Evolutionary conservation across 2,888 invertebrate genomes (phyloP), one percentile per base, ranked within the genome.

Genomic region (Chaetogeoica ovagalla): DNA sequence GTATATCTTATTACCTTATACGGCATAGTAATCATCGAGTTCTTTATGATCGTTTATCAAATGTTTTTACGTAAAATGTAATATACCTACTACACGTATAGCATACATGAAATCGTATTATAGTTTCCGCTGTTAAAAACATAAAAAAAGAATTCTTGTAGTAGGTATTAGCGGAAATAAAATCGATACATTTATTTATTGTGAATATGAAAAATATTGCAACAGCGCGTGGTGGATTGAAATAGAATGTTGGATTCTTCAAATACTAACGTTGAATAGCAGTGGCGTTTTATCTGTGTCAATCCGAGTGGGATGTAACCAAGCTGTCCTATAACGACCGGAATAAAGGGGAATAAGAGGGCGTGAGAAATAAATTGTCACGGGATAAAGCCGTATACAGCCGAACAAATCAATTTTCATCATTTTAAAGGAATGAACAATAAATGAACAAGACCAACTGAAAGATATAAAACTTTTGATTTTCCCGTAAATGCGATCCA

Each of bases 281-380:
- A 3, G 65, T 21, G 65, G 37, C 39, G 39, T 66, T 75, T 57
- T 75, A 57, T 75, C 19, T 57, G 57, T 66, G 65, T 75, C 74
- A 65, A 65, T 65, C 39, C 39, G 52, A 5, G 39, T 55, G 65
- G 74, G 63, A 48, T 21, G 55, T 55, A 39, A 55, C n/a, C 63
- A 65, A 57, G 74, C 39, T 75, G 65, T 66, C 74, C 57, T 48
- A 65, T 65, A 65, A 39, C 55, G 65, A 74, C 6, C 13, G 57
- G 11, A 70, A 57, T 70, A 70, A 70, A 70, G 55, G 39, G 17
- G 15, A 63, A 52, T 73, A 63, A 63, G 62, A 66, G 55, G 39
- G 74, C 55, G 74, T 57, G 65, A 57, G 74, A 43, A 75, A 75
- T 75, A 66, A 57, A 66, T 75, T 75, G 74, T 66, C 65, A 57